Conservation (phyloP, 2,113 vertebrate genomes). For the Bufo gargarizans region DNA sequence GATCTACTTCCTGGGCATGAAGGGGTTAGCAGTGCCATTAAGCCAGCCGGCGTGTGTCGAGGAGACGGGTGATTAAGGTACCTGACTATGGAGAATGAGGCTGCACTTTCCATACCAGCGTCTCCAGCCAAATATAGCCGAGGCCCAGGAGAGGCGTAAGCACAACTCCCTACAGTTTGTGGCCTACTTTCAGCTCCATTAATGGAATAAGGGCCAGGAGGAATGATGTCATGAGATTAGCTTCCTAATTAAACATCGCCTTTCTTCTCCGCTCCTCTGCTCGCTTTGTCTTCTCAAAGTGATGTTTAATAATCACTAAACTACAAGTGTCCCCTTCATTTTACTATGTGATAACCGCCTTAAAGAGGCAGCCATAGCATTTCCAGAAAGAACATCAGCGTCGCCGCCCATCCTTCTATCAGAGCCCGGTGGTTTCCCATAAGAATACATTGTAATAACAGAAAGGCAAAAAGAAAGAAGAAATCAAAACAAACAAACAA, state of each 20-base stretch:
- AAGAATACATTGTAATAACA: neutral
- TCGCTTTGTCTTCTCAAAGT: constrained; percentile 15
- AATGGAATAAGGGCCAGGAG: constrained; percentile 72
- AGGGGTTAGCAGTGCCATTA: constrained; percentile 23
- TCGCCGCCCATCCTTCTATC: neutral
- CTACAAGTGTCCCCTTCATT: constrained; percentile 22
- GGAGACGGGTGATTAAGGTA: constrained; percentile 51
- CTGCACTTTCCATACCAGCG: constrained; percentile 69
- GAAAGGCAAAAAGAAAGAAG: neutral
- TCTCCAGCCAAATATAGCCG: constrained; percentile 67
- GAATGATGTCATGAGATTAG: constrained; percentile 75
- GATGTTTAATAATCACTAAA: constrained; percentile 7
- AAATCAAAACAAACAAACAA: no score
- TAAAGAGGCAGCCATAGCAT: neutral
- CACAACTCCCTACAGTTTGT: constrained; percentile 67
- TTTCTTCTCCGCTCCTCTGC: constrained; percentile 59
- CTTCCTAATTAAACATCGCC: constrained; percentile 74
- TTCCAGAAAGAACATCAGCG: neutral
- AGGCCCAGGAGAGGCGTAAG: constrained; percentile 63
- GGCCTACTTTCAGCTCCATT: constrained; percentile 74
- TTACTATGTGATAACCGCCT: neutral
- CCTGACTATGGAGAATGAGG: constrained; percentile 69
- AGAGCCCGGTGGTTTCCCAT: neutral
- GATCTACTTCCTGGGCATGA: neutral
- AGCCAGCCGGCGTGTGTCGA: constrained; percentile 17